Percentiles rank a stretch among this genome's conserved stretches.
These are phyloP conservation scores for Eulemur coronatus DNA, from an alignment of 2,797 vertebrate species.

Conservation along the genomic window DNA sequence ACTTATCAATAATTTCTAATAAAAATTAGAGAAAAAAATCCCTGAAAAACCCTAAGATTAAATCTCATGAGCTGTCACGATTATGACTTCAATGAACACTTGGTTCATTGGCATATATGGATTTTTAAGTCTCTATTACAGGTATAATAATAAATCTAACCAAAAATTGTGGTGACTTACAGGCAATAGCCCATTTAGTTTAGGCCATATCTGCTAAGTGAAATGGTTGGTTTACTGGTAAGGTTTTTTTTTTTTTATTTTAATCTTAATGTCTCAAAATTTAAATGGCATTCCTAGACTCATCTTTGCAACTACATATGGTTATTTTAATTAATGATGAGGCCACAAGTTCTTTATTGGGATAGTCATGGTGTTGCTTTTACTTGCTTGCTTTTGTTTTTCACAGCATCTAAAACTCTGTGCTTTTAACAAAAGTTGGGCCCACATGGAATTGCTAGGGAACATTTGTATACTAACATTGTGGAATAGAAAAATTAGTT, in stretches of 20 bases:
- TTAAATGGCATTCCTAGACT: neutral
- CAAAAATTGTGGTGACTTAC: neutral
- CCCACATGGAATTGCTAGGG: neutral
- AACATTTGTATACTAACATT: neutral
- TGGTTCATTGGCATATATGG: neutral
- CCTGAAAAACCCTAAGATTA: neutral
- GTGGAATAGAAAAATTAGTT: conserved; percentile 32
- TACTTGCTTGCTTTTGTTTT: neutral
- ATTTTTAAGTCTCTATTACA: neutral
- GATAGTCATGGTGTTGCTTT: neutral
- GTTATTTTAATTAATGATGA: conserved; percentile 11
- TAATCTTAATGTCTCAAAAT: neutral
- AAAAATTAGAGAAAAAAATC: neutral
- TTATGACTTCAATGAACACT: neutral
- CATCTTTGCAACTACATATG: neutral
- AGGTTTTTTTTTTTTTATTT: neutral
- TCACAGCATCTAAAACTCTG: neutral
- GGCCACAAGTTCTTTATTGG: neutral
- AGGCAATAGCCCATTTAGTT: neutral
- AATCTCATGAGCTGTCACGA: neutral
- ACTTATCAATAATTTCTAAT: neutral
- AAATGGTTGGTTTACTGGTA: neutral
- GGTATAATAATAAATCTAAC: neutral
- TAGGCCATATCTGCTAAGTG: neutral
- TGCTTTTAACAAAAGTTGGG: neutral